Evolutionary conservation across 1,140 invertebrate species (phyloP).

Genomic region (Callitettix versicolor): DNA sequence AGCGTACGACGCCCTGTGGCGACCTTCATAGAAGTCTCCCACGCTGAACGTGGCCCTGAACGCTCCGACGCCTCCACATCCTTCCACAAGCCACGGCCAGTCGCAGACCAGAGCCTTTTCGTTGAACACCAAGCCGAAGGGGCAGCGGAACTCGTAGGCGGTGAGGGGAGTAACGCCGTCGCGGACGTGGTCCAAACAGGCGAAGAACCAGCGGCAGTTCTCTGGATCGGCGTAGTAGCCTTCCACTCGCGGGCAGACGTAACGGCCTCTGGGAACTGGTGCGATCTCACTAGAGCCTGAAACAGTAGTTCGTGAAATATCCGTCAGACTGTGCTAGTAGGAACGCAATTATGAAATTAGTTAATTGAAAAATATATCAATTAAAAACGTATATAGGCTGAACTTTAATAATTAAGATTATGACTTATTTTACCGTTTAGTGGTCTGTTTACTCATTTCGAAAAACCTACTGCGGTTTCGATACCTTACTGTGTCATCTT

Average conservation of each 20-base stretch:
- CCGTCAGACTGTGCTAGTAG: too few relatives aligned
- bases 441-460: too few relatives aligned
- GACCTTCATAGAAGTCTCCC: slow-evolving; percentile 25
- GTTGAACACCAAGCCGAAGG: slow-evolving; percentile 70
- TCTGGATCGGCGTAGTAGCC: slow-evolving; percentile 70
- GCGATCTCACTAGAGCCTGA: slow-evolving; percentile 61
- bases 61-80: slow-evolving; percentile 18
- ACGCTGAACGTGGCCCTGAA: slow-evolving; percentile 16
- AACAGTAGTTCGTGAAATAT: slow-evolving; percentile 1
- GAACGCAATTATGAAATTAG: too few relatives aligned
- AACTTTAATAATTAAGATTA: too few relatives aligned
- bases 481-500: too few relatives aligned
- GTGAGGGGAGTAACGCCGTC: slow-evolving; percentile 40
- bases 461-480: too few relatives aligned
- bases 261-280: slow-evolving; percentile 50
- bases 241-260: slow-evolving; percentile 45
- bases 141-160: slow-evolving; percentile 74
- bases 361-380: too few relatives aligned
- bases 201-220: slow-evolving; percentile 79
- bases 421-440: too few relatives aligned
- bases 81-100: slow-evolving; percentile 60
- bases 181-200: slow-evolving; percentile 62
- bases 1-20: slow-evolving; percentile 24
- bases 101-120: slow-evolving; percentile 59
- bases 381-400: too few relatives aligned